Base-by-base conservation (phyloP, 2,797 vertebrate species). In the Danio kyathit region DNA sequence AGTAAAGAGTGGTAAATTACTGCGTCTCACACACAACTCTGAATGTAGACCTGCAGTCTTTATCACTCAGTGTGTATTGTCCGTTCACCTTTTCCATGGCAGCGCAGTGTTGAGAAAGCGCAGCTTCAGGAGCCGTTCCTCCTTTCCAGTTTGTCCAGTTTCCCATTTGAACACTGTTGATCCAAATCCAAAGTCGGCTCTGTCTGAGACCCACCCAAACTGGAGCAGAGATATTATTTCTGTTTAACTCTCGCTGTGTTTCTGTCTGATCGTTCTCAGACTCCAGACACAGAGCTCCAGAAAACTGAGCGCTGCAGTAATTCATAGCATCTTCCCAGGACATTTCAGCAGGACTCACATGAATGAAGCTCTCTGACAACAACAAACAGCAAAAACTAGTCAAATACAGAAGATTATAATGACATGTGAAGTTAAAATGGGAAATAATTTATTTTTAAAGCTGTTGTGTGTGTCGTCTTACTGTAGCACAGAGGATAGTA, bases 191-290 rank as follows among this genome's bases (percentile, higher is more conserved):
- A 4, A 91, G 10, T 0, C 16, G 59, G 60, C 88, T 93, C 86
- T 92, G 90, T 82, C 82, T 86, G 60, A 92, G 85, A 16, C 88
- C 91, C 5, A 92, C 81, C 92, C 92, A 94, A 70, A 91, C 66
- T 0, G 13, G 44, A 0, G 57, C 76, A 0, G 0, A 0, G 6
- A 5, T 6, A 0, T 0, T 5, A 0, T 1, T 5, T 8, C n/a
- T 61, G 10, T 0, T 43, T 16, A 87, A 59, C 41, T 61, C 70
- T 41, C 1, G n/a, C 38, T 79, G 41, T 6, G 57, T 57, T 3
- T 57, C 57, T 1, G 1, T 0, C 84, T 91, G 88, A 43, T 92
- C 90, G 0, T 17, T 0, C 0, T 0, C 0, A n/a, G 80, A 70
- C 9, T 78, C 11, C 8, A 93, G 91, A 72, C n/a, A 14, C 65